Evolutionary conservation across 2,888 invertebrate genomes (phyloP).

Genomic region (Proisotoma minuta): DNA sequence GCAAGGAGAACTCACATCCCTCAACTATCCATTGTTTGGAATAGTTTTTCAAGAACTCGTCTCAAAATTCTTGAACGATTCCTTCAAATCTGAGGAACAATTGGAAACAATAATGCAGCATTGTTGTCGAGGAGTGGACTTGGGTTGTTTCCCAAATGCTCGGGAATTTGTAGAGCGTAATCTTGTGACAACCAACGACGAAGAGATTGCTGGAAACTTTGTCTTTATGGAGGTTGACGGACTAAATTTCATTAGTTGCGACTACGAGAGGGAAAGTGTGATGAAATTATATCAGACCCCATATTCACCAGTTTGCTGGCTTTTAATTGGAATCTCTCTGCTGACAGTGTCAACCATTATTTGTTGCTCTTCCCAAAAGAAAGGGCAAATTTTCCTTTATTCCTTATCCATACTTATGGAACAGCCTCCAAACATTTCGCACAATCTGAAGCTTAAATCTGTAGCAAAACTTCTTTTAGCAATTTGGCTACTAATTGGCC

Average conservation of each 20-base stretch:
- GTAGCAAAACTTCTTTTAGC: not conserved
- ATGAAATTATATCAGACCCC: not conserved
- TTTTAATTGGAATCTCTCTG: not conserved
- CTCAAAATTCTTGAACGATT: not conserved
- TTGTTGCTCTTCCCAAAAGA: too few relatives aligned
- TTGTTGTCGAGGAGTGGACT: not conserved
- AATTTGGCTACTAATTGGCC: not conserved
- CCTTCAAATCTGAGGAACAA: not conserved
- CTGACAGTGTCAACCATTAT: not conserved
- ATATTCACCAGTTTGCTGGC: not conserved
- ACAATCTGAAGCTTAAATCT: not conserved
- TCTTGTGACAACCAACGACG: not conserved
- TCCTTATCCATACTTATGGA: not conserved
- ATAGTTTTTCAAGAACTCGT: not conserved
- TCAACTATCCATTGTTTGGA: not conserved
- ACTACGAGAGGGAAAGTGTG: not conserved
- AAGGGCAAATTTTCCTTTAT: not conserved
- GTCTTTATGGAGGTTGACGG: not conserved
- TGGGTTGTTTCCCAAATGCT: not conserved
- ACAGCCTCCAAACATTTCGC: not conserved
- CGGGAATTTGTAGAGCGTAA: not conserved
- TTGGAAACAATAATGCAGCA: not conserved
- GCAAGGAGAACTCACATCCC: not conserved
- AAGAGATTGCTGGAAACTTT: not conserved
- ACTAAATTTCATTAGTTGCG: not conserved